Evolutionary conservation across 2,888 invertebrate species (phyloP), one percentile per base, ranked within the genome.

Genomic region (Notodromas monacha): DNA sequence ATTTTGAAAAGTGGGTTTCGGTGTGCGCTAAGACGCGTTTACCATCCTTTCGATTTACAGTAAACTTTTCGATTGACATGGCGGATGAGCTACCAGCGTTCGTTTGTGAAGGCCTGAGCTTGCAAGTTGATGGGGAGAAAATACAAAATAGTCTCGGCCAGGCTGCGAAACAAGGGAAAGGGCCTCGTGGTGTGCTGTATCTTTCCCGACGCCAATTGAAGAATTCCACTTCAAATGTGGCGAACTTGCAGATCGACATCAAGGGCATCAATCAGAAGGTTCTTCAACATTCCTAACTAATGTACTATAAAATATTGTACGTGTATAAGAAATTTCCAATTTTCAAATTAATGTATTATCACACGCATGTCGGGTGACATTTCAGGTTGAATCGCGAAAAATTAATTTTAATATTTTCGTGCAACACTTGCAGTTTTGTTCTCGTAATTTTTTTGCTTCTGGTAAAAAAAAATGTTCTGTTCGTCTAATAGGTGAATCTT

Each of bases 401-500:
- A 29, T n/a, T 14, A 4, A 12, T 12, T 31, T 10, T 27, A 30
- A 16, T 32, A 15, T 35, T 29, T 28, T 15, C 30, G 15, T 33
- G 5, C 15, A 31, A 14, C n/a, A n/a, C 8, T 26, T 30, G 16
- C 26, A 29, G 21, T 32, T 16, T 21, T 14, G 8, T 21, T 21
- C 8, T 21, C 21, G 6, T 29, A 33, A 26, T 29, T 28, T 14
- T 26, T 30, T 28, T 35, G 12, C 39, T 35, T 2, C 36, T 29
- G 4, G 15, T 2, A 10, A 8, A 29, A 14, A 13, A 12, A 5
- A 8, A 11, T 33, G 11, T 3, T 33, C n/a, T n/a, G n/a, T n/a
- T n/a, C n/a, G n/a, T n/a, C n/a, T n/a, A n/a, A n/a, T n/a, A 64
- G 62, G 65, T 89, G 2, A 89, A 89, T 49, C 84, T 89, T 84